Evolutionary conservation across 2,113 vertebrate genomes (phyloP).

Genomic region (Balaeniceps rex): DNA sequence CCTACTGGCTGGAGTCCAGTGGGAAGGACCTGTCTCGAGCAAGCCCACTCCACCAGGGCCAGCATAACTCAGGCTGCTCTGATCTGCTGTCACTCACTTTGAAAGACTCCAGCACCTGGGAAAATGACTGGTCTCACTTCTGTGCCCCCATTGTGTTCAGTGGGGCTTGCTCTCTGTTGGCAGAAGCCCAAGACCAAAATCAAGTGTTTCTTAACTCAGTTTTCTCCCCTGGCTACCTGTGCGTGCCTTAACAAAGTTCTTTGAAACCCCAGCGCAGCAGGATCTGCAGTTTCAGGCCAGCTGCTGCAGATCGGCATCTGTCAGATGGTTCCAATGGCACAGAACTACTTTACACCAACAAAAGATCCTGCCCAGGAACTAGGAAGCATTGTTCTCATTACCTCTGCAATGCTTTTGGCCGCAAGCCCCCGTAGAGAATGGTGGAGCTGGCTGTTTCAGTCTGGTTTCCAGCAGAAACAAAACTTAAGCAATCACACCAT

Average conservation of each 20-base stretch:
- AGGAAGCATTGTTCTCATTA: background rate
- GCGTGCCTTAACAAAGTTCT: background rate
- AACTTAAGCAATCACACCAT: background rate
- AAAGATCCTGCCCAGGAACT: background rate
- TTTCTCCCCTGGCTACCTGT: background rate
- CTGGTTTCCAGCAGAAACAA: background rate
- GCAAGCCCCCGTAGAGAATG: background rate
- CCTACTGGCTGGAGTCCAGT: background rate
- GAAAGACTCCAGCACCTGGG: background rate
- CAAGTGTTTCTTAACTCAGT: background rate
- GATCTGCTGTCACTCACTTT: background rate
- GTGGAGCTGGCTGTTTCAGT: background rate
- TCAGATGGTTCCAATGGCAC: background rate
- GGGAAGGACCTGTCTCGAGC: background rate
- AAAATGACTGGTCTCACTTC: background rate
- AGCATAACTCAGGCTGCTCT: background rate
- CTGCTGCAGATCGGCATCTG: background rate
- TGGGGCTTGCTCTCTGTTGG: background rate
- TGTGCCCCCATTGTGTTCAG: background rate
- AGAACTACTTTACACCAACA: background rate
- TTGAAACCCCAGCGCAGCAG: rapidly evolving
- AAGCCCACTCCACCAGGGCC: background rate
- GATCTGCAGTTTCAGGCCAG: background rate
- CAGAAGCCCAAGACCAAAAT: background rate
- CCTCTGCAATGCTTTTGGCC: background rate